A percentile compares a stretch with the other conserved stretches of the same genome.
These are phyloP conservation scores for Ornithoptera alexandrae DNA, from an alignment of 2,888 invertebrate genomes.

Conservation along the genomic window DNA sequence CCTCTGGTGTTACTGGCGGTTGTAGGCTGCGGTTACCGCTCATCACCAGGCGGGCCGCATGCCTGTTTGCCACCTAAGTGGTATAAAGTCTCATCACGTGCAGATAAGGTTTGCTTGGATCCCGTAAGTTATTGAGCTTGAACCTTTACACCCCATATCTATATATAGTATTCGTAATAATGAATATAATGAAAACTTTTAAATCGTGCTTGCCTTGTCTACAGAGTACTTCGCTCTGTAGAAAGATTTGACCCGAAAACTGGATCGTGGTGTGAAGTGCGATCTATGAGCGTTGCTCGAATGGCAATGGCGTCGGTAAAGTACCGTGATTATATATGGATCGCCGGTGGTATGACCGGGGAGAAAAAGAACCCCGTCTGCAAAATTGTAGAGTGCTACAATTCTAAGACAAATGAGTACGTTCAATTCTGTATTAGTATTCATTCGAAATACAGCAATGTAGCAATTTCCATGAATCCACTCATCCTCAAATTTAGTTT, in stretches of 20 bases:
- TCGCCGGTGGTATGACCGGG: constrained; percentile 85
- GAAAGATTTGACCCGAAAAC: constrained; percentile 81
- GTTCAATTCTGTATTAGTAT: constrained; percentile 32
- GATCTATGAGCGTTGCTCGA: constrained; percentile 79
- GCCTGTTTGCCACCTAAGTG: too few relatives aligned
- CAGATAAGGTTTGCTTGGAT: too few relatives aligned
- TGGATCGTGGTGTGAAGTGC: constrained; percentile 80
- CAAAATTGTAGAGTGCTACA: constrained; percentile 82
- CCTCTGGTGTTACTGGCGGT: too few relatives aligned
- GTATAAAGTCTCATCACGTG: too few relatives aligned
- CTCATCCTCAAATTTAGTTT: neutral
- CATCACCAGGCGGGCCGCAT: too few relatives aligned
- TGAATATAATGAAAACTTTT: too few relatives aligned
- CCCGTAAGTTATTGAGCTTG: too few relatives aligned
- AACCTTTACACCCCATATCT: too few relatives aligned
- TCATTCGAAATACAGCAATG: neutral
- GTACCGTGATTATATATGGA: constrained; percentile 84
- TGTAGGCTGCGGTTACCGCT: too few relatives aligned
- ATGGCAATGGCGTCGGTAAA: constrained; percentile 82
- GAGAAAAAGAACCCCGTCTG: constrained; percentile 78
- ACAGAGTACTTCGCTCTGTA: constrained; percentile 81
- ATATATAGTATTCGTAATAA: too few relatives aligned
- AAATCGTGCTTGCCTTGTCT: neutral
- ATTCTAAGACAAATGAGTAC: constrained; percentile 81
- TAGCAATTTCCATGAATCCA: neutral